Base-by-base conservation (phyloP, 2,888 invertebrate species). In the Cistogaster globosa region DNA sequence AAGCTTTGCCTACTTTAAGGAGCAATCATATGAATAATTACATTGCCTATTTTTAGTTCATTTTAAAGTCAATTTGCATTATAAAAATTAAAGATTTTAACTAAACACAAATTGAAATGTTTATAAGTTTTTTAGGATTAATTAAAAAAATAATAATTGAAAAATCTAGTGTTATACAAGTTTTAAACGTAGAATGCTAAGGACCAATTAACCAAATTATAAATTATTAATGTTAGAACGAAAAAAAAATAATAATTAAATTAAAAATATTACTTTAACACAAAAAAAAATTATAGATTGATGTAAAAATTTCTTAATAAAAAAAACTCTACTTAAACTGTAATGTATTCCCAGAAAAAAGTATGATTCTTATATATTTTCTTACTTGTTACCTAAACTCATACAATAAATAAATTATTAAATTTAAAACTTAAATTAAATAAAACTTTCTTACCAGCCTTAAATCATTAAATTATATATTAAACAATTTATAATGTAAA, bases 141-240 rank as follows among this genome's bases (percentile, higher is more conserved):
- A 48, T n/a, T 16, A 16, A 16, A 14, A 48, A 6, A 16, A 48
- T 48, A 42, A 42, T 1, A 42, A 12, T 12, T 2, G 4, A 48
- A 48, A 53, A 58, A 53, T 67, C 42, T 82, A 79, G 80, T 76
- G 63, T 68, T 63, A 71, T 36, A 76, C 38, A 74, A 58, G 74
- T 77, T 86, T 80, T 84, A 79, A 77, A 77, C 60, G 80, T 87
- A 85, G 85, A 69, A 83, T 85, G 83, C 82, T 87, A 87, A 87
- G 87, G 87, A 87, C 87, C 87, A 87, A 87, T 86, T 87, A 81
- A 83, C 62, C 20, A 74, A 74, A 84, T 77, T 76, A 81, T 69
- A n/a, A 69, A 75, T 81, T 81, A 85, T 78, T 55, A 68, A 36
- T 53, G 32, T 60, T 83, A 79, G 69, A 77, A 62, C 9, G 48